Percentiles rank a stretch among this genome's conserved stretches.
Evolutionary conservation across 2,113 vertebrate genomes (phyloP).

Genomic region (Lepidothrix coronata): DNA sequence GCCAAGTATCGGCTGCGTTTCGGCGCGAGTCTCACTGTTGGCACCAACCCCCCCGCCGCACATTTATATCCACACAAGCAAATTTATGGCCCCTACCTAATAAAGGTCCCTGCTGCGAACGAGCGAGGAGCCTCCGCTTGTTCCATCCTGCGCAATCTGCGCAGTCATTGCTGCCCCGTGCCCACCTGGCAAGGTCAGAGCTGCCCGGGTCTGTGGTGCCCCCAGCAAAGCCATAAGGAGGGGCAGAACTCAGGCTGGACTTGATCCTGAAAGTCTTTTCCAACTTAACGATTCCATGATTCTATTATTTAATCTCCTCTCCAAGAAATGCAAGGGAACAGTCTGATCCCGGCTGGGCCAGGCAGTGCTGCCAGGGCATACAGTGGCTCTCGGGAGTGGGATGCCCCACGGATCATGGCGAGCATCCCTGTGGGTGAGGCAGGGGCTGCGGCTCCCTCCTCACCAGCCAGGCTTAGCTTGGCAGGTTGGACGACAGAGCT

Average conservation of each 20-base stretch:
- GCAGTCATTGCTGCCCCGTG: neutral
- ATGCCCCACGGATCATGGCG: fast-evolving
- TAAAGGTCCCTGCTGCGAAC: neutral
- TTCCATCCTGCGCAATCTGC: fast-evolving
- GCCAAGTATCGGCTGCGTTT: neutral
- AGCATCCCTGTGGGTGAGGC: neutral
- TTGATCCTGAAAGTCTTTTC: neutral
- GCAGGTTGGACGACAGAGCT: neutral
- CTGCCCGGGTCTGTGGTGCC: neutral
- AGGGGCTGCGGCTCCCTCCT: neutral
- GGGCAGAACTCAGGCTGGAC: neutral
- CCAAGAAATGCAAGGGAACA: neutral
- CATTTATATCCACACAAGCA: neutral
- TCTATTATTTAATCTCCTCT: neutral
- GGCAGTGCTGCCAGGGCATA: fast-evolving
- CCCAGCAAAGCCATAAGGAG: neutral
- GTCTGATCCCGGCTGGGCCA: fast-evolving
- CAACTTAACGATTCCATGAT: neutral
- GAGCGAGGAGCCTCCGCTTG: neutral
- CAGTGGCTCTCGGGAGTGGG: fast-evolving
- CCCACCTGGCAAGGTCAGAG: neutral
- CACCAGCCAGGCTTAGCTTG: fast-evolving
- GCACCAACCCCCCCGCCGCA: neutral
- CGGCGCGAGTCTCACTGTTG: neutral
- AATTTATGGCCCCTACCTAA: slow-evolving; percentile 29